Evolutionary conservation across 2,797 vertebrate species (phyloP).

Genomic region (Glyptemys insculpta): DNA sequence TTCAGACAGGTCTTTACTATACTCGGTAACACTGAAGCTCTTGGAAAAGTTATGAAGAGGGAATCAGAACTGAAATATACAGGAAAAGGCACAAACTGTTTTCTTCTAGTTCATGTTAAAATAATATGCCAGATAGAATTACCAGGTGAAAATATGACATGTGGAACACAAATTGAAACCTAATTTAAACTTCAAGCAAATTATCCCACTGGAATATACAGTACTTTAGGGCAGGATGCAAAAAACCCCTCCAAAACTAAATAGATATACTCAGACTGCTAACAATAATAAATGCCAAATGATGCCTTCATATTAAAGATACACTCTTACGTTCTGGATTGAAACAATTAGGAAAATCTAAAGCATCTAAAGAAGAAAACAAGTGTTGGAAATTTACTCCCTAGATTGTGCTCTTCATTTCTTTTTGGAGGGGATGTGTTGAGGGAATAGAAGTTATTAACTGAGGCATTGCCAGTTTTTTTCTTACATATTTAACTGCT

Average conservation of each 20-base stretch:
- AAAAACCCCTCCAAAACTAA: conserved; percentile 1
- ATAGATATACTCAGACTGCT: conserved; percentile 11
- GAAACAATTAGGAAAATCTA: neutral
- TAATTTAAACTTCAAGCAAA: conserved; percentile 60
- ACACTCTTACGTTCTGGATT: neutral
- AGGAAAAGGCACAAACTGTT: conserved; percentile 8
- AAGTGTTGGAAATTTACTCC: neutral
- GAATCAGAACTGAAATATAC: conserved; percentile 42
- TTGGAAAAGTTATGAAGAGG: neutral
- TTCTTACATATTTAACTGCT: neutral
- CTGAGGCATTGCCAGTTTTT: neutral
- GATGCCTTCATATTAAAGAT: conserved; percentile 45
- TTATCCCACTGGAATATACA: conserved; percentile 26
- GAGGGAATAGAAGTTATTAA: neutral
- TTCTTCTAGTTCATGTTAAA: conserved; percentile 50
- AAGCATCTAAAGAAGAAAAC: neutral
- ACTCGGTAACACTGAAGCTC: neutral
- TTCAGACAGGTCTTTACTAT: neutral
- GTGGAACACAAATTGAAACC: conserved; percentile 51
- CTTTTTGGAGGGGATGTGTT: neutral
- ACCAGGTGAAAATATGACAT: conserved; percentile 42
- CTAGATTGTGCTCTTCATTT: neutral
- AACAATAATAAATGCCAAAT: conserved; percentile 25
- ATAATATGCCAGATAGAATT: conserved; percentile 57
- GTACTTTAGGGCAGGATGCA: conserved; percentile 10